These are phyloP conservation scores for Argentina silus DNA, from an alignment of 2,797 vertebrate species.

Conservation along the genomic window DNA sequence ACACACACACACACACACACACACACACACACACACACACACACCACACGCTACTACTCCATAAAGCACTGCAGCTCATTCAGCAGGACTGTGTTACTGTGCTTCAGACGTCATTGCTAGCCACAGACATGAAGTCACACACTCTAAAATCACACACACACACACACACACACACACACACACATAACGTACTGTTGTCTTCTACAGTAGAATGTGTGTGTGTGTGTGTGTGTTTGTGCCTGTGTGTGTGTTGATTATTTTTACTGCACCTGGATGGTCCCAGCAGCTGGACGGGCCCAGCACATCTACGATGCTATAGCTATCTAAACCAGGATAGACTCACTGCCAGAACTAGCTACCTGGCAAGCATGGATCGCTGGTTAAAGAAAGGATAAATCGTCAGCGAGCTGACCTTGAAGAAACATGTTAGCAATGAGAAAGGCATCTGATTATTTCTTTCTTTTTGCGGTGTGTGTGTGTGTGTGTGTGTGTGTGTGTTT, in stretches of 20 bases:
- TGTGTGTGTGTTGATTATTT: no score
- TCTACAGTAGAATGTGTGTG: no score
- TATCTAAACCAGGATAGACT: no score
- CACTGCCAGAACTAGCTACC: background rate
- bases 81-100: constrained; percentile 30
- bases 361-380: background rate
- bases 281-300: no score
- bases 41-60: constrained; percentile 25
- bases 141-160: background rate
- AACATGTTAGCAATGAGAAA: constrained; percentile 6
- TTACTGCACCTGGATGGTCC: background rate
- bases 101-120: background rate
- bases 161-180: background rate
- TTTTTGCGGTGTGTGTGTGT: no score
- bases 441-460: no score
- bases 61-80: constrained; percentile 47
- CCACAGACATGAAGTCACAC: background rate
- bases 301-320: no score
- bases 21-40: constrained; percentile 25
- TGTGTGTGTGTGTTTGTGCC: no score
- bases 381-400: background rate
- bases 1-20: constrained; percentile 16
- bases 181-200: background rate
- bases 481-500: background rate
- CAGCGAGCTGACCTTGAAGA: constrained; percentile 13